Evolutionary conservation across 2,113 vertebrate genomes (phyloP).

Genomic region (Scatophagus argus): DNA sequence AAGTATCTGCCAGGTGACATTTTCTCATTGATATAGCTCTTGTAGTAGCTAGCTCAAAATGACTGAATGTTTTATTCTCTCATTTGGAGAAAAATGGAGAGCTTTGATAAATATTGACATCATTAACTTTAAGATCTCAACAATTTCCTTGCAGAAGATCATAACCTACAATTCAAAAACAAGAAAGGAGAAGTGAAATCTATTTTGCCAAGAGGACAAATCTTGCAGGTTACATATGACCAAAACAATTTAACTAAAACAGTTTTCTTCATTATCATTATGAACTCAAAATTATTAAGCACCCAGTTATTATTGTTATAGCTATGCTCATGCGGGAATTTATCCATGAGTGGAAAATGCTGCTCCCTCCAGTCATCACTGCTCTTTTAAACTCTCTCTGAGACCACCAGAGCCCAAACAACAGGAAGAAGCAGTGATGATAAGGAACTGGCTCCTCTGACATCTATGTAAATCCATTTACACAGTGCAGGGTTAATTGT

Average conservation of each 20-base stretch:
- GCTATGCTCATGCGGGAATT: neutral
- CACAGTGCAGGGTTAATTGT: conserved; percentile 50
- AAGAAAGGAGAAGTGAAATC: neutral
- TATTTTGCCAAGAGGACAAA: neutral
- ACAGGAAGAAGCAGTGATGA: conserved; percentile 27
- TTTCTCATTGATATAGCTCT: neutral
- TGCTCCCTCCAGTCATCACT: conserved; percentile 32
- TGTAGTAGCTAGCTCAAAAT: neutral
- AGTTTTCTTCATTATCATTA: neutral
- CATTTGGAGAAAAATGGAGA: neutral
- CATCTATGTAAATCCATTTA: conserved; percentile 54
- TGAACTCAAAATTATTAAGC: neutral
- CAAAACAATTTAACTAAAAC: neutral
- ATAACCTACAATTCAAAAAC: neutral
- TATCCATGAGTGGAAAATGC: neutral
- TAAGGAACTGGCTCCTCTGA: conserved; percentile 14
- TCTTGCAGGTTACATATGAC: neutral
- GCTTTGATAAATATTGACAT: neutral
- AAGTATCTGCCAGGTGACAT: neutral
- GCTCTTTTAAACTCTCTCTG: conserved; percentile 49
- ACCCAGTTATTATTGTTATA: neutral
- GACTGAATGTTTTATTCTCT: neutral
- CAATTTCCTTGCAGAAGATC: neutral
- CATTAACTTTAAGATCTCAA: neutral
- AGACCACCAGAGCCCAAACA: conserved; percentile 24